These are phyloP conservation scores for Sorex araneus DNA, from an alignment of 2,113 vertebrate species.

Conservation along the genomic window DNA sequence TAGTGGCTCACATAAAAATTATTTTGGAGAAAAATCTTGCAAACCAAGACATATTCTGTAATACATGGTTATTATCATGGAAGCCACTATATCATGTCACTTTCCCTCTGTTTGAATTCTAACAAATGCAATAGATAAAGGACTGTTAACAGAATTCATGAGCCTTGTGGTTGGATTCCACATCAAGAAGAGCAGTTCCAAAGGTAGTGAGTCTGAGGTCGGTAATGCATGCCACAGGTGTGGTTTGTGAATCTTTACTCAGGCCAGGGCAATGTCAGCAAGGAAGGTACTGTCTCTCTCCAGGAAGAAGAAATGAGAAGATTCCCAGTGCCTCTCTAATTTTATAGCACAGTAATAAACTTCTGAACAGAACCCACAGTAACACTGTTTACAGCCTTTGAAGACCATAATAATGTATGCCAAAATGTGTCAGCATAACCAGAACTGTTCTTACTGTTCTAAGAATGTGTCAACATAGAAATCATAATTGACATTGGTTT, in stretches of 20 bases:
- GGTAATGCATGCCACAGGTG: not conserved
- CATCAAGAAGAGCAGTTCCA: slow-evolving; percentile 30
- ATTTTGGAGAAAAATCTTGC: slow-evolving; percentile 20
- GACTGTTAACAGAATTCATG: not conserved
- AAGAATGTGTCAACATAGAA: slow-evolving; percentile 59
- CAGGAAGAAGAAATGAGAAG: slow-evolving; percentile 59
- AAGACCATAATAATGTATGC: not conserved
- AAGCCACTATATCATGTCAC: not conserved
- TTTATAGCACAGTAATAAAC: slow-evolving; percentile 58
- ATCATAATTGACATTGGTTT: not conserved
- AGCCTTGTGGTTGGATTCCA: slow-evolving; percentile 27
- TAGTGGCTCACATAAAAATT: not conserved
- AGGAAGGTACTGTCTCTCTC: slow-evolving; percentile 56
- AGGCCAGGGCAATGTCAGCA: slow-evolving; percentile 1
- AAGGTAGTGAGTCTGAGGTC: slow-evolving; percentile 1
- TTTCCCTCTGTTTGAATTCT: slow-evolving; percentile 28
- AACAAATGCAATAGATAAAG: slow-evolving; percentile 3
- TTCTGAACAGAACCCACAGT: slow-evolving; percentile 47
- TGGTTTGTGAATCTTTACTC: not conserved
- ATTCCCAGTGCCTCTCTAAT: slow-evolving; percentile 1
- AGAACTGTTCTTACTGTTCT: slow-evolving; percentile 38
- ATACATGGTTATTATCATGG: not conserved
- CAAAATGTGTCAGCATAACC: slow-evolving; percentile 52
- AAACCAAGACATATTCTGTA: not conserved
- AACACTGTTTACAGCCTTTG: slow-evolving; percentile 65